Evolutionary conservation across 2,797 vertebrate genomes (phyloP), one percentile per base, ranked within the genome.

Genomic region (Staurois parvus): DNA sequence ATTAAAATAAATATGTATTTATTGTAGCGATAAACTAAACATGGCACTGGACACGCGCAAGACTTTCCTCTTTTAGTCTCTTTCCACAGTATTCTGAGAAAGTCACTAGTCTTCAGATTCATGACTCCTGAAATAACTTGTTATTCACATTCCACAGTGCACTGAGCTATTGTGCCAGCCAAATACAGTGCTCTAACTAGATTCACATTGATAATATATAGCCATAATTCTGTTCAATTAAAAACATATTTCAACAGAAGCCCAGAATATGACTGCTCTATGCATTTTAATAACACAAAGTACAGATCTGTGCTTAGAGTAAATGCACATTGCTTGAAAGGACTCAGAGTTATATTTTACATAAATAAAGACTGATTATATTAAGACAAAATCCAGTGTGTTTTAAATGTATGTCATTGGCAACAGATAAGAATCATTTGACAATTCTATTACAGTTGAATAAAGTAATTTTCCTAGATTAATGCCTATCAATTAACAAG

Each of bases 211-310:
- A 85, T 91, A 93, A 93, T 90, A 91, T 90, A 91, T 90, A 67
- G 91, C 88, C 90, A 91, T 89, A 91, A 92, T 92, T 93, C 92
- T 89, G 89, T 92, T 93, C 93, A 93, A 93, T 93, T 94, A 94
- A 94, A 94, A 93, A 89, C 92, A 91, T 93, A 94, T 94, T 93
- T 93, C 92, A 93, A 88, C 85, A 89, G 90, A 90, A 92, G 90
- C 91, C 75, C 84, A 87, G 88, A 88, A 88, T 89, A 91, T 91
- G 89, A 90, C 76, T 81, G 87, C 85, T 89, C 90, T 86, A 88
- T 91, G 92, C 89, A 91, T 93, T 94, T 92, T 93, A 93, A 93
- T 94, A 92, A 91, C 62, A 88, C 76, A 72, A 90, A 91, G 89
- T 89, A 89, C 76, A 81, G 88, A 90, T 88, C 74, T 91, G 87